Evolutionary conservation across 1,140 invertebrate species (phyloP), one percentile per base, ranked within the genome.

Genomic region (Asbolus verrucosus): DNA sequence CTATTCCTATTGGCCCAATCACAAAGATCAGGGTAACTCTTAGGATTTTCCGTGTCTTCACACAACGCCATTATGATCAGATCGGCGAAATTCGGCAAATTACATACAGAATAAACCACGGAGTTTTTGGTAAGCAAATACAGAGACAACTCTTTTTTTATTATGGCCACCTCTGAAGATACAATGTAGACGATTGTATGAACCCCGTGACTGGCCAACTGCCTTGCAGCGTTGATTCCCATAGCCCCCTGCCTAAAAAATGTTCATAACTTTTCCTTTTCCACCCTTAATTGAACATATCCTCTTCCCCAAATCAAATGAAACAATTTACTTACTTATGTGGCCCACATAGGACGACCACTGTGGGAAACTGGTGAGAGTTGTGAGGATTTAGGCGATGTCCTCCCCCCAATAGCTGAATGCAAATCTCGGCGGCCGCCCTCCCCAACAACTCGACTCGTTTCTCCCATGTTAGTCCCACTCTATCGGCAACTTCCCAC

Each of bases 121-220:
- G 85, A 85, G 69, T 88, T 87, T 33, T 84, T 85, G 5, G 89
- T 89, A 46, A 89, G 76, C 71, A 85, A 85, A 75, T 89, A 92
- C 0, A 91, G 77, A 6, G 85, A 83, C 0, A 92, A 73, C 78
- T 93, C 91, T 70, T 87, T 73, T 30, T 75, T 74, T 9, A 77
- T 68, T n/a, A 70, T 15, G 1, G 73, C 18, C 0, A 70, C 67
- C 11, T 79, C 75, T 14, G 66, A 65, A 3, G 73, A 73, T 5
- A 73, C 59, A 6, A 89, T 81, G 71, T 88, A 90, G 0, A 93
- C 85, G 15, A 89, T 81, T 0, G 91, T 91, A 65, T 88, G 87
- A 0, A 94, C 89, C 18, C 92, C 92, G 78, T 96, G 94, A 76
- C 91, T 90, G 13, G 91, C 89, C 39, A 96, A 84, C 77, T 95